Evolutionary conservation across 2,888 invertebrate species (phyloP).

Genomic region (Calameuta idolon): DNA sequence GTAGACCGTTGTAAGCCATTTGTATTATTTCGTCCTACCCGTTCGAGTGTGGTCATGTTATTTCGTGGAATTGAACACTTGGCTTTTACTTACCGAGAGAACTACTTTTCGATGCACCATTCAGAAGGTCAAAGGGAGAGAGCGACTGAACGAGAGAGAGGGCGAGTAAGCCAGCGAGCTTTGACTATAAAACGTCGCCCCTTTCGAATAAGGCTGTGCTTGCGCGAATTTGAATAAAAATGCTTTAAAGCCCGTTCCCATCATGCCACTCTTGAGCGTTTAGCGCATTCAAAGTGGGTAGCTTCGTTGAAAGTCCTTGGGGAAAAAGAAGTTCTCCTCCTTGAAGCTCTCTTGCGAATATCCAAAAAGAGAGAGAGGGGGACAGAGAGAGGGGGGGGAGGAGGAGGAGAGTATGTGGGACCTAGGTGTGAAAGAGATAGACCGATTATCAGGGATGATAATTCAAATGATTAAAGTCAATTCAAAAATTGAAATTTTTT

Average conservation of each 20-base stretch:
- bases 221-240: conserved; percentile 9
- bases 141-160: not conserved
- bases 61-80: not conserved
- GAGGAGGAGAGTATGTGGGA: not conserved
- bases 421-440: not conserved
- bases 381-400: too few relatives aligned
- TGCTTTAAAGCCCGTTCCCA: not conserved
- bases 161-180: not conserved
- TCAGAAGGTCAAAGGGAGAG: not conserved
- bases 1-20: not conserved
- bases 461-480: not conserved
- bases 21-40: not conserved
- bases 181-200: not conserved
- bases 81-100: not conserved
- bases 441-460: not conserved
- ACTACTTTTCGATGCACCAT: conserved; percentile 4
- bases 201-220: conserved; percentile 3
- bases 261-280: not conserved
- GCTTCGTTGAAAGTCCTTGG: not conserved
- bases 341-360: not conserved
- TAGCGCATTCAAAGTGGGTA: not conserved
- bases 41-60: conserved; percentile 2
- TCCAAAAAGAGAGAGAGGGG: not conserved
- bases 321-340: not conserved
- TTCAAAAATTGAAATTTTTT: not conserved